Evolutionary conservation across 2,113 vertebrate genomes (phyloP).

Genomic region (Tetraodon nigroviridis): DNA sequence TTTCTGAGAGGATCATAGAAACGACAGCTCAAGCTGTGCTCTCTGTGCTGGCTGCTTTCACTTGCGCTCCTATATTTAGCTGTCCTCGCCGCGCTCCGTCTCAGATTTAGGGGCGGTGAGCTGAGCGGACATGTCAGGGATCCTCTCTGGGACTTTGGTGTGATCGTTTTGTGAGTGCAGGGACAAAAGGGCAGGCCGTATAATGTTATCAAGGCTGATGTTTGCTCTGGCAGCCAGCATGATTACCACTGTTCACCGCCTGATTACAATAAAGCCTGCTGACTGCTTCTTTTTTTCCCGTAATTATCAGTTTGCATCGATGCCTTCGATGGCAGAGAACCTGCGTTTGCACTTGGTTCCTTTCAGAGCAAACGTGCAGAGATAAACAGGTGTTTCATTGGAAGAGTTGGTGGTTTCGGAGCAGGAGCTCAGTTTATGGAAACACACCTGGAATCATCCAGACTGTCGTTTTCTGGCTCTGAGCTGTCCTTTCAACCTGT

Average conservation of each 20-base stretch:
- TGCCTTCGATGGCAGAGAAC: too few relatives aligned
- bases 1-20: too few relatives aligned
- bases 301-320: background rate
- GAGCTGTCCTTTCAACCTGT: too few relatives aligned
- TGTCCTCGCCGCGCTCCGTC: conserved; percentile 1
- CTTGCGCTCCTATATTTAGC: conserved; percentile 21
- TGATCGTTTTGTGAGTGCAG: background rate
- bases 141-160: background rate
- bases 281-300: background rate
- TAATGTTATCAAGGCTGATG: conserved; percentile 20
- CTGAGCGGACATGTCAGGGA: conserved; percentile 13
- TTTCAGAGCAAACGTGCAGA: too few relatives aligned
- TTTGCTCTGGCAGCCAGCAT: conserved; percentile 9
- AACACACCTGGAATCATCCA: too few relatives aligned
- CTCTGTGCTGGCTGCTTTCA: background rate
- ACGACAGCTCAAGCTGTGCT: background rate
- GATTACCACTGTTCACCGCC: conserved; percentile 4
- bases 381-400: too few relatives aligned
- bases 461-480: too few relatives aligned
- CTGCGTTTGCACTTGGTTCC: too few relatives aligned
- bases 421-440: too few relatives aligned
- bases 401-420: too few relatives aligned
- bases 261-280: conserved; percentile 10
- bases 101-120: conserved; percentile 1
- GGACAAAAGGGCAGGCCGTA: conserved; percentile 20